Base-by-base conservation (phyloP, 2,888 invertebrate species). In the Microdon myrmicae region DNA sequence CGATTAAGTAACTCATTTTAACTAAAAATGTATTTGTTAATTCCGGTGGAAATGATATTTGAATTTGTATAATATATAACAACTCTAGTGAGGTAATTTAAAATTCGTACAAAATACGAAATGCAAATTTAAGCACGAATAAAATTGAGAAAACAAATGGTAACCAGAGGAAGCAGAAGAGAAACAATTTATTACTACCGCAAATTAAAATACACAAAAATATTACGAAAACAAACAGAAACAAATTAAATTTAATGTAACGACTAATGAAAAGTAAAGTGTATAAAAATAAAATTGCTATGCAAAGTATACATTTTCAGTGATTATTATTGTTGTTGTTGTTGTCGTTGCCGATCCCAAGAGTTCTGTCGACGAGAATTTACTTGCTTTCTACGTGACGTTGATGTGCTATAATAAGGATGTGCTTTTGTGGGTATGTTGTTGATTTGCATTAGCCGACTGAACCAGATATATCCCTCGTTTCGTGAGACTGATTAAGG, bases 201-300 rank as follows among this genome's bases (percentile, higher is more conserved):
- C 25, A 43, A 58, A n/a, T 34, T 39, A 60, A 35, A 25, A 25
- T 29, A 59, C 41, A 41, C 7, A 31, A 8, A 26, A 34, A 17
- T n/a, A n/a, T 17, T 16, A 39, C n/a, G 28, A 23, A 39, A 29
- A 20, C 5, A 32, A 35, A 26, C n/a, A 28, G 19, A 38, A 39
- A 16, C 4, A 7, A 39, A 13, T 4, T 31, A 45, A 22, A 20
- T 25, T 39, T 44, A 44, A 32, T 43, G 29, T 41, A 39, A 47
- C 22, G 56, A 56, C 37, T 41, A 56, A 39, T 45, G 49, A 35
- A 41, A 45, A 39, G n/a, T 41, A 64, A 56, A 41, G 22, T 64
- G 64, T 64, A 58, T 53, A 56, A 56, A 51, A 64, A 56, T 47
- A 56, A 60, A 64, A 43, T 35, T 41, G 45, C 47, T 32, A 43